These are phyloP conservation scores for Thysanoteuthis rhombus DNA, from an alignment of 2,888 invertebrate genomes.

Conservation along the genomic window DNA sequence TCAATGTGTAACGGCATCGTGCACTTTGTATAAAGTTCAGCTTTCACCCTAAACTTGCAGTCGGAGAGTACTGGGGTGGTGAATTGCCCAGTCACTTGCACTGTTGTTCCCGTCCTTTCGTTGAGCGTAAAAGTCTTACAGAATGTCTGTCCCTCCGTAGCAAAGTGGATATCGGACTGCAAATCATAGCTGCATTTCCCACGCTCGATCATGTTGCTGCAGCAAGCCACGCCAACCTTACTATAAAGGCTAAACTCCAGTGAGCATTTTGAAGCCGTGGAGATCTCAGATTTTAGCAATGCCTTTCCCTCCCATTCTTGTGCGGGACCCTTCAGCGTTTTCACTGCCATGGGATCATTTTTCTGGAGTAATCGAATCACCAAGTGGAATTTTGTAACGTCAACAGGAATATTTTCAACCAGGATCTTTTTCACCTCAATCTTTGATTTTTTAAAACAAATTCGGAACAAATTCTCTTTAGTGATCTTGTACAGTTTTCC, in stretches of 20 bases:
- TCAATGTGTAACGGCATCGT: conserved; percentile 64
- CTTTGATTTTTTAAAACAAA: not conserved
- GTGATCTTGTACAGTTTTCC: conserved; percentile 65
- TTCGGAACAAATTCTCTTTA: conserved; percentile 48
- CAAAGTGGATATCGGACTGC: conserved; percentile 32
- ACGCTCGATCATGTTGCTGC: conserved; percentile 39
- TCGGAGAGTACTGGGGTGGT: not conserved
- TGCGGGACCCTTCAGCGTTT: conserved; percentile 46
- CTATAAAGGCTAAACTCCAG: conserved; percentile 58
- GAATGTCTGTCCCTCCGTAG: not conserved
- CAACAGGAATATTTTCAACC: not conserved
- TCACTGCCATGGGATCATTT: conserved; percentile 29
- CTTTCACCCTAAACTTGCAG: not conserved
- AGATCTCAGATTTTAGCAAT: not conserved
- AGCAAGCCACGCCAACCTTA: conserved; percentile 66
- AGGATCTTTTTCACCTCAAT: conserved; percentile 15
- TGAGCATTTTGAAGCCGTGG: conserved; percentile 35
- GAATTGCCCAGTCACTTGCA: not conserved
- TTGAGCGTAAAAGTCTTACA: not conserved
- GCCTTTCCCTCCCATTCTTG: conserved; percentile 59
- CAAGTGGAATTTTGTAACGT: not conserved
- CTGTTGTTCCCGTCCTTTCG: not conserved
- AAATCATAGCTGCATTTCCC: conserved; percentile 37
- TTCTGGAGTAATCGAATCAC: conserved; percentile 32
- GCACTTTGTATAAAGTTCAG: conserved; percentile 59